Base-by-base conservation (phyloP, 2,797 vertebrate species). In the Sebastes variabilis region DNA sequence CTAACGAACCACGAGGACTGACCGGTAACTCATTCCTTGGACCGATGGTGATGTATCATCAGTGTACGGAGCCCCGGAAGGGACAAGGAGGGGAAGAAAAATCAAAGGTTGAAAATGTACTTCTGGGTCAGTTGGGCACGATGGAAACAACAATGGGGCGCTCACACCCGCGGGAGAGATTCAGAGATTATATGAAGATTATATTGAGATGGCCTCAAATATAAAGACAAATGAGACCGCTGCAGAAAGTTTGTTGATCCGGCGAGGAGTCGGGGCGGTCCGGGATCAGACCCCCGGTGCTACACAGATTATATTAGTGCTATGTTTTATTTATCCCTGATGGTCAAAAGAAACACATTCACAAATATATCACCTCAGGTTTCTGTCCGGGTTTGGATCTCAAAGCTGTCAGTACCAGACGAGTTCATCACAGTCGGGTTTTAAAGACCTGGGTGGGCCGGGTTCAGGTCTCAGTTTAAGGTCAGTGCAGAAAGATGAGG, bases 161-260 rank as follows among this genome's bases (percentile, higher is more conserved):
- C 5, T 0, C 54, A 55, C 22, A 55, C 22, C 54, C 4, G 1
- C 0, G 5, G 54, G 22, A 55, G 11, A 55, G 54, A 12, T 55
- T 38, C 36, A 38, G 0, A 38, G 36, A 38, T 38, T 38, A 38
- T 13, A 38, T 27, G 27, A 27, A 27, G 27, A 27, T 27, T 27
- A 27, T 32, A 0, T 32, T 32, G 36, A 38, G 12, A 38, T 38
- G 36, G 36, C 36, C 36, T 38, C 0, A 38, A 38, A 38, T 38
- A 38, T 38, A 38, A 38, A 38, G 36, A 38, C 36, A 38, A 38
- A 38, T 38, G 42, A 18, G 42, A 46, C 42, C 6, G 42, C 42
- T 0, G 18, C 42, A 46, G 16, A 46, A 46, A 49, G 42, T 49
- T 49, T 49, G 42, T 49, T 20, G 42, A 49, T 49, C 42, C 7